Evolutionary conservation across 2,888 invertebrate species (phyloP).

Genomic region (Gastracanthus pulcherrimus): DNA sequence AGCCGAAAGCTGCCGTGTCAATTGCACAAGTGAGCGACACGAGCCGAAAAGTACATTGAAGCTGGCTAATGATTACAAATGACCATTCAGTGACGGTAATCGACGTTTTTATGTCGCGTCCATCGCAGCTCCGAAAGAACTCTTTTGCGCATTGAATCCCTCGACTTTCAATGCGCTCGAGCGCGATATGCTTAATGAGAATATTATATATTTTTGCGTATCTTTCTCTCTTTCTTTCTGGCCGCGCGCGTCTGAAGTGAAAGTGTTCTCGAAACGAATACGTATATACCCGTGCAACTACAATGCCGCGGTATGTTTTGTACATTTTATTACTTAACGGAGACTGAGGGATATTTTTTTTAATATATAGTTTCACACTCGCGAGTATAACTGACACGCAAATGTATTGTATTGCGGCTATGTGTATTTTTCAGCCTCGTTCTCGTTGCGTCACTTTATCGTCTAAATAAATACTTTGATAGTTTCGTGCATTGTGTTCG

Average conservation of each 20-base stretch:
- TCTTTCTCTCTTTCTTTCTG: background rate
- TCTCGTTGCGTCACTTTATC: conserved; percentile 34
- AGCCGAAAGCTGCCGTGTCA: too few relatives aligned
- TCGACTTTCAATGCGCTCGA: background rate
- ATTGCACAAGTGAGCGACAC: background rate
- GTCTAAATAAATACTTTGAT: conserved; percentile 37
- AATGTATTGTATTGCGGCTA: conserved; percentile 25
- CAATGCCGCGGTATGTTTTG: conserved; percentile 36
- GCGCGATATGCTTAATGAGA: conserved; percentile 19
- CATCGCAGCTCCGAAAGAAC: background rate
- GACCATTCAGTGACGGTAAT: background rate
- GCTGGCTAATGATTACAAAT: background rate
- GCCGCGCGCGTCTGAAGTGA: conserved; percentile 11
- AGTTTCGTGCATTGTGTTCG: background rate
- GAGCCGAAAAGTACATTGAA: background rate
- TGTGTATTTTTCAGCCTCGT: background rate
- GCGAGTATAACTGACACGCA: conserved; percentile 13
- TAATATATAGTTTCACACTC: conserved; percentile 7
- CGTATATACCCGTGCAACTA: background rate
- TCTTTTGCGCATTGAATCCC: too few relatives aligned
- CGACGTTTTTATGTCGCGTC: background rate
- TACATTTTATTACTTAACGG: conserved; percentile 35
- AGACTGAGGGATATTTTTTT: conserved; percentile 10
- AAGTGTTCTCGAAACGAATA: conserved; percentile 10
- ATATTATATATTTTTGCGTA: conserved; percentile 20